phyloP scores from a whole-genome alignment of 2,797 vertebrate genomes.

The Australoheros facetus region DNA sequence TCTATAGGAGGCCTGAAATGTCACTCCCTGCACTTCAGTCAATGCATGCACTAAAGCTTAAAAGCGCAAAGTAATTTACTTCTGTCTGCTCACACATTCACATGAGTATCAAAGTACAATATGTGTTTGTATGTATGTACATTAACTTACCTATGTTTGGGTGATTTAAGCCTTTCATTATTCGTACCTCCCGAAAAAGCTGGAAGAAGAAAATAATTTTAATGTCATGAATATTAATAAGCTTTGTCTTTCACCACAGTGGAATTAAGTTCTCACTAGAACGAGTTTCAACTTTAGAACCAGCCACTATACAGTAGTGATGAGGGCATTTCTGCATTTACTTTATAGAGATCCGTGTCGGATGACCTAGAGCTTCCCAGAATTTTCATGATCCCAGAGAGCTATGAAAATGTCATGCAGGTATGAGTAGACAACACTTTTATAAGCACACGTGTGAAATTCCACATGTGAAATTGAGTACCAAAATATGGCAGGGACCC shows the following conservation, averaged over 20 bases:
- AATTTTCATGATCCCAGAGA: not conserved
- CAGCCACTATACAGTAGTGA: not conserved
- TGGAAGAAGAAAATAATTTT: conserved; percentile 61
- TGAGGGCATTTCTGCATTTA: not conserved
- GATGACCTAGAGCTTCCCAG: not conserved
- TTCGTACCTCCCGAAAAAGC: conserved; percentile 94
- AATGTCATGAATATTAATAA: not conserved
- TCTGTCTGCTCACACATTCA: conserved; percentile 26
- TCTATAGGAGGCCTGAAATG: conserved; percentile 35
- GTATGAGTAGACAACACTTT: not conserved
- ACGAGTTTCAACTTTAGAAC: not conserved
- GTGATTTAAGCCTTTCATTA: conserved; percentile 95
- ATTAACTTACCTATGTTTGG: conserved; percentile 90
- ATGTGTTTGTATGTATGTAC: not conserved
- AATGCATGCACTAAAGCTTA: conserved; percentile 31
- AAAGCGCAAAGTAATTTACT: conserved; percentile 28
- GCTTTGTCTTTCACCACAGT: not conserved
- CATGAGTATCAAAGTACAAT: not conserved
- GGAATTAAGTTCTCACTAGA: not conserved
- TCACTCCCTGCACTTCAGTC: conserved; percentile 1
- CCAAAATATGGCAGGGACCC: not conserved
- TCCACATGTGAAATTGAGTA: not conserved
- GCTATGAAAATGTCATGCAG: not conserved
- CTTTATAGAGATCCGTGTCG: not conserved
- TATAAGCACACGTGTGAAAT: not conserved